Evolutionary conservation across 92 coral and sea anemone species (phyloP).

Genomic region (Umimayanthus kanabou): DNA sequence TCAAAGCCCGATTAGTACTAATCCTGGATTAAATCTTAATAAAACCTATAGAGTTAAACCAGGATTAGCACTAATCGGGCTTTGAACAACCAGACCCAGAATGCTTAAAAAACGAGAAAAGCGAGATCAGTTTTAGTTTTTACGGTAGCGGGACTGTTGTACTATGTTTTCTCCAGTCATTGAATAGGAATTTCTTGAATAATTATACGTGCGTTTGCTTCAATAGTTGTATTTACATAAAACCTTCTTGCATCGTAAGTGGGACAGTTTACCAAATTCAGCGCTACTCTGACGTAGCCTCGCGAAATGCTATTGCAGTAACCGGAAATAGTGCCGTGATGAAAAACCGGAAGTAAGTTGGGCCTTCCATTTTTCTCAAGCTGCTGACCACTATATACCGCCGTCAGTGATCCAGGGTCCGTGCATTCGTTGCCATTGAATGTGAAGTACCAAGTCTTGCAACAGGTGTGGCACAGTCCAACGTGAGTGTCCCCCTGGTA

Average conservation of each 20-base stretch:
- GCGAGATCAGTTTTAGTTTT: no score
- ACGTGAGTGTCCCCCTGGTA: conserved; percentile 80
- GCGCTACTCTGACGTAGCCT: conserved; percentile 64
- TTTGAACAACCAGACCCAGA: no score
- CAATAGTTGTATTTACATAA: conserved; percentile 28
- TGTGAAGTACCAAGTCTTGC: conserved; percentile 79
- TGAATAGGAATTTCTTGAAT: conserved; percentile 60
- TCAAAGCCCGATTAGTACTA: no score
- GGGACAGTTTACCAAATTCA: conserved; percentile 60
- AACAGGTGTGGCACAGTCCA: conserved; percentile 69
- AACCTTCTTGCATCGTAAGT: conserved; percentile 35
- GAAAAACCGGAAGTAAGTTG: conserved; percentile 64
- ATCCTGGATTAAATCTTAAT: no score
- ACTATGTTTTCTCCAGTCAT: neutral
- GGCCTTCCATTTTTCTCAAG: conserved; percentile 47
- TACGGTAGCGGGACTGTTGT: neutral
- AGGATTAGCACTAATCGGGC: no score
- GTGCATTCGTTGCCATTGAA: conserved; percentile 69
- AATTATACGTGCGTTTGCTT: conserved; percentile 64
- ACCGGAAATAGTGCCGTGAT: conserved; percentile 78
- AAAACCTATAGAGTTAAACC: no score
- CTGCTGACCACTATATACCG: conserved; percentile 62
- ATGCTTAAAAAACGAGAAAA: no score
- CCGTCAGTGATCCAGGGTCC: conserved; percentile 65
- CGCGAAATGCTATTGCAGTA: conserved; percentile 61